Conservation (phyloP, 1,140 invertebrate species). For the Mizuhopecten yessoensis region DNA sequence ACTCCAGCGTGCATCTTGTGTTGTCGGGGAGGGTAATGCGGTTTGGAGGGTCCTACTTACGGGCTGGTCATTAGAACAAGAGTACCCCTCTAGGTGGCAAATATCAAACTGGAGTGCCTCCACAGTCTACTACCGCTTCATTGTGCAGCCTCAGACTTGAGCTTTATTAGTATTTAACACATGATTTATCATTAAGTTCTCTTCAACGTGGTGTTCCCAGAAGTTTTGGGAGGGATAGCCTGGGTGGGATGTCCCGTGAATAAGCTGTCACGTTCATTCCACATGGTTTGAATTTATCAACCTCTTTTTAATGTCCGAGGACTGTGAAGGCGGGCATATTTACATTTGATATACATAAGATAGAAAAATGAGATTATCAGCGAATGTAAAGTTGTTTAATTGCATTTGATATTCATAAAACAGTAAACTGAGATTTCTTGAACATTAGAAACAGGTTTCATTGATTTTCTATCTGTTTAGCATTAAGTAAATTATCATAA, state of each 20-base stretch:
- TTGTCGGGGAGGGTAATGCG: conserved; percentile 17
- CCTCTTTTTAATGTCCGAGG: neutral
- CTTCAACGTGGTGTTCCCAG: neutral
- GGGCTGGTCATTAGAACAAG: neutral
- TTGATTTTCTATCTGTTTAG: too few relatives aligned
- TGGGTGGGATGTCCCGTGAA: conserved; percentile 1
- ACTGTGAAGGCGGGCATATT: neutral
- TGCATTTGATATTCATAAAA: neutral
- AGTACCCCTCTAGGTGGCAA: conserved; percentile 31
- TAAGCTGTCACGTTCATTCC: neutral
- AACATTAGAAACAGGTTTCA: too few relatives aligned
- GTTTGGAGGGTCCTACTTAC: conserved; percentile 28
- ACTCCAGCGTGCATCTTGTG: conserved; percentile 6
- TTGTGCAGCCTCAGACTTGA: neutral
- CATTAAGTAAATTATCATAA: too few relatives aligned
- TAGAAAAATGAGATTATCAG: neutral
- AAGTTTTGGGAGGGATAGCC: neutral
- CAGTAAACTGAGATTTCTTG: neutral
- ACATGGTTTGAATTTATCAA: conserved; percentile 28
- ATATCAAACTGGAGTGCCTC: conserved; percentile 1
- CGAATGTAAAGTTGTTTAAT: neutral
- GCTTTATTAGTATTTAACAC: conserved; percentile 30
- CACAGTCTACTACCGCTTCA: neutral
- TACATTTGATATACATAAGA: neutral
- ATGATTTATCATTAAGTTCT: neutral